Base-by-base conservation (phyloP, 2,888 invertebrate genomes). In the Pandemis corylana region DNA sequence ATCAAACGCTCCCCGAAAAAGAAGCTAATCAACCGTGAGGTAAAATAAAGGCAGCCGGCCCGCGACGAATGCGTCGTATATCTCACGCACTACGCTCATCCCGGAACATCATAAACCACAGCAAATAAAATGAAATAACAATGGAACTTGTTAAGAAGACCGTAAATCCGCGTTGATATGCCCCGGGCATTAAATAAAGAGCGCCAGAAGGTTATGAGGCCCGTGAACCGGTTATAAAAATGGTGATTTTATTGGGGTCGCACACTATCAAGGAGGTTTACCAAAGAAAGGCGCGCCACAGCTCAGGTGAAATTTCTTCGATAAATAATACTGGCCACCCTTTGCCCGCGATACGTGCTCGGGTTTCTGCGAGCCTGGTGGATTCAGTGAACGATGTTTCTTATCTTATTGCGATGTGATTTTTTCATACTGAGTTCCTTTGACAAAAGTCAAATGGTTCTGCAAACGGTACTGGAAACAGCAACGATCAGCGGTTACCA, bases 161-260 rank as follows among this genome's bases (percentile, higher is more conserved):
- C 80, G 80, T 87, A 87, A 86, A 86, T 86, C 85, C 81, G 81
- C 82, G 82, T 82, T 80, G 82, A 82, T 84, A 81, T 81, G 84
- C 82, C 82, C 78, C 78, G 71, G 77, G 80, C 85, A 80, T 84
- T 86, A 85, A 86, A 86, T 84, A 85, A 86, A 85, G 86, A 84
- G 83, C 81, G 85, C 83, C 83, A 67, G 81, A 78, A 81, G 80
- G 85, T 85, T 84, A 84, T 84, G 84, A 62, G 71, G 80, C 80
- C 82, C 85, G 84, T 83, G 86, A 86, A 85, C 83, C 83, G 84
- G 85, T 85, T 84, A 85, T 87, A 87, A 87, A 89, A 88, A 88
- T 87, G 85, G 84, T 84, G 86, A 88, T 88, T 87, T 87, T 87
- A 88, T 87, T 85, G 82, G 80, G 84, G 84, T 83, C 84, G 79